phyloP scores from a whole-genome alignment of 2,113 vertebrate species.

The Felis catus region DNA sequence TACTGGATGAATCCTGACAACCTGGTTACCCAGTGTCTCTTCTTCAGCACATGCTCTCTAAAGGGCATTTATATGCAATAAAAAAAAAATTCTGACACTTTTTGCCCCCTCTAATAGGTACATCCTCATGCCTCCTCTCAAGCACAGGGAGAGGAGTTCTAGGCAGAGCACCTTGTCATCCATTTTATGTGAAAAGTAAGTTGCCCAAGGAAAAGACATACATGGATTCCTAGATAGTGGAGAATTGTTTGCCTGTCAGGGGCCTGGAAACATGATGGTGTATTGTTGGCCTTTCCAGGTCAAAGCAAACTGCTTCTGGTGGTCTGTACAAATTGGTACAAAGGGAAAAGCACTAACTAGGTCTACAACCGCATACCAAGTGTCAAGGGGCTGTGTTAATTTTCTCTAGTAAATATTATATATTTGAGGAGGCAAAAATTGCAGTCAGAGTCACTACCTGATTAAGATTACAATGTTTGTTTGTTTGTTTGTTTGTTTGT shows the following conservation, averaged over 20 bases:
- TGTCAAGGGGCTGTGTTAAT: background rate
- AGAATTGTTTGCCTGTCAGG: background rate
- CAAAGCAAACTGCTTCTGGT: background rate
- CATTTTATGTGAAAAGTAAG: background rate
- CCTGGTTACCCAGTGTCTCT: background rate
- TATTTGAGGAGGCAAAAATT: background rate
- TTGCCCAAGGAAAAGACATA: background rate
- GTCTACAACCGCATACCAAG: background rate
- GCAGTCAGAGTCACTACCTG: background rate
- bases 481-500: too few species aligned
- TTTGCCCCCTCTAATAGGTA: background rate
- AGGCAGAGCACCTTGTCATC: background rate
- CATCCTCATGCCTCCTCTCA: background rate
- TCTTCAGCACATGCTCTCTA: background rate
- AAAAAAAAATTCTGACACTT: background rate
- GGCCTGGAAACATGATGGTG: background rate
- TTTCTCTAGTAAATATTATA: background rate
- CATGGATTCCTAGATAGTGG: background rate
- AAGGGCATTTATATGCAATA: background rate
- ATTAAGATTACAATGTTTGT: background rate
- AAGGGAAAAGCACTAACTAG: background rate
- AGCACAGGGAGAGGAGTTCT: background rate
- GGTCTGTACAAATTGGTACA: background rate
- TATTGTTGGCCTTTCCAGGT: background rate
- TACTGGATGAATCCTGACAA: background rate